Conservation (phyloP, 2,797 vertebrate genomes). For the Botia kubotai region DNA sequence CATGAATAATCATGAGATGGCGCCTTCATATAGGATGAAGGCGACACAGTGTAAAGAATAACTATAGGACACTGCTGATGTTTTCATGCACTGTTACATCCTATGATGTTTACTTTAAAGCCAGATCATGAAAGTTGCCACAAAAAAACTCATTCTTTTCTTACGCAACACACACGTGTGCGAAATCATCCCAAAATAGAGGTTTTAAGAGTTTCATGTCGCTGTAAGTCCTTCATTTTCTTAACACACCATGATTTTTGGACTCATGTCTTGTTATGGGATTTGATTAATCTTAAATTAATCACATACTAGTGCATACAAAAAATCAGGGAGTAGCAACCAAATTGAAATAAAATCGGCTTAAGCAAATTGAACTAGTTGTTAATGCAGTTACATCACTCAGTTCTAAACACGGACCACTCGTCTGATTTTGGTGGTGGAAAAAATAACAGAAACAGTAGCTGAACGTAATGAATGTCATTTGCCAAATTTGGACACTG, state of each 20-base stretch:
- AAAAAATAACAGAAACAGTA: background rate
- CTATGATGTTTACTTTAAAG: background rate
- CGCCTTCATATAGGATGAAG: background rate
- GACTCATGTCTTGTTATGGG: too few relatives aligned
- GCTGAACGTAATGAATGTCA: too few relatives aligned
- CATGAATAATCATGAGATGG: background rate
- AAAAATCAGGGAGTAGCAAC: background rate
- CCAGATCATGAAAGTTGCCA: background rate
- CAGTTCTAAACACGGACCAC: background rate
- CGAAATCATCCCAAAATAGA: too few relatives aligned
- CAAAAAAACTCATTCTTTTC: too few relatives aligned
- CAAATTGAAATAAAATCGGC: background rate
- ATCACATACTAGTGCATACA: background rate
- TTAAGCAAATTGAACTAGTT: background rate
- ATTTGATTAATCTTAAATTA: background rate
- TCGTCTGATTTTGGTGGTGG: background rate
- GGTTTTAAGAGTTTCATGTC: too few relatives aligned
- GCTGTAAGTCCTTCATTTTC: too few relatives aligned
- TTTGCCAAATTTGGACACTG: too few relatives aligned
- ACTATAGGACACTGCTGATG: background rate
- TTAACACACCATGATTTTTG: too few relatives aligned
- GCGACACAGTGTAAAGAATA: background rate
- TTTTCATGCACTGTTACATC: background rate
- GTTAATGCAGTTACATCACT: background rate
- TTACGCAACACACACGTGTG: too few relatives aligned